Evolutionary conservation across 2,888 invertebrate genomes (phyloP).

Genomic region (Rhopalosiphum nymphaeae): DNA sequence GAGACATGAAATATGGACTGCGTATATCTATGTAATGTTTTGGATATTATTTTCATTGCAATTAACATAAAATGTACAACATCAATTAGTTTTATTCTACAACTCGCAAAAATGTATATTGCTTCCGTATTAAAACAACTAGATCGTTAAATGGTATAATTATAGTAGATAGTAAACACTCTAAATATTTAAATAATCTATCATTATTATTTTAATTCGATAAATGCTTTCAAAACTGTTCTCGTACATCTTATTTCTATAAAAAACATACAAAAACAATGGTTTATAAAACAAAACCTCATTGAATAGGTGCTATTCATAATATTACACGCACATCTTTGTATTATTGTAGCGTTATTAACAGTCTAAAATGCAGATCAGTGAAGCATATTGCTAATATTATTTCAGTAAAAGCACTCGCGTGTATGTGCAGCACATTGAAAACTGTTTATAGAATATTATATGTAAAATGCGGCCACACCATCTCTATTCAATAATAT

Average conservation of each 20-base stretch:
- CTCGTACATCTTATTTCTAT: not conserved
- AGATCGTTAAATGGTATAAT: not conserved
- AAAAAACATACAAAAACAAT: not conserved
- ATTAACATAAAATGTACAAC: not conserved
- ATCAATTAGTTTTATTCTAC: not conserved
- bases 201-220: not conserved
- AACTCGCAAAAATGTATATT: not conserved
- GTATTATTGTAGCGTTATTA: not conserved
- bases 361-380: slow-evolving; percentile 1
- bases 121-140: not conserved
- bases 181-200: not conserved
- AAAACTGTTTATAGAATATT: slow-evolving; percentile 3
- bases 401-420: not conserved
- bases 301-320: not conserved
- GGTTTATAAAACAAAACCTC: not conserved
- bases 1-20: slow-evolving; percentile 18
- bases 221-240: not conserved
- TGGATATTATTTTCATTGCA: not conserved
- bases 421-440: not conserved
- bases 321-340: not conserved
- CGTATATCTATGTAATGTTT: not conserved
- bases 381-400: slow-evolving; percentile 13
- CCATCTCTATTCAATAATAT: not conserved
- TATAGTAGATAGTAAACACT: not conserved
- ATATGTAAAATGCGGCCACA: slow-evolving; percentile 8